Conservation (phyloP, 2,797 vertebrate genomes). For the Gadopsis marmoratus region DNA sequence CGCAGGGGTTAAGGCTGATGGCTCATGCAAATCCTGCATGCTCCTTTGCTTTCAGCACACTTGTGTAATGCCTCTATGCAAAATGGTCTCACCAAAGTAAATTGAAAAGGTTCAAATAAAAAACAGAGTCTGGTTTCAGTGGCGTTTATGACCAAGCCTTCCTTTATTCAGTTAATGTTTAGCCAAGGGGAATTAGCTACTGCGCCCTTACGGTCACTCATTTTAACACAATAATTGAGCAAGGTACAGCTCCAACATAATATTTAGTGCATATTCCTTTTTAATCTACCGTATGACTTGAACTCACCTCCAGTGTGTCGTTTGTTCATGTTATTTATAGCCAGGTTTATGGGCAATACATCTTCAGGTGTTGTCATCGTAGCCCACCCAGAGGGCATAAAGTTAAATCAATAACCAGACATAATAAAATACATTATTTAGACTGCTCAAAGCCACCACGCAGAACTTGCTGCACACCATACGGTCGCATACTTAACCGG, state of each 20-base stretch:
- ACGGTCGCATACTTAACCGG: too few species aligned
- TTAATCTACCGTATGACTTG: neutral
- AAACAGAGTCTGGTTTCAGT: neutral
- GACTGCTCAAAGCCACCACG: neutral
- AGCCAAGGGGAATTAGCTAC: constrained; percentile 16
- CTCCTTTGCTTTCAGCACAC: constrained; percentile 19
- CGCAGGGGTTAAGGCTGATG: neutral
- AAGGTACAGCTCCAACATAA: neutral
- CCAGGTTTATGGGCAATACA: neutral
- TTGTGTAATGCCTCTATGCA: constrained; percentile 37
- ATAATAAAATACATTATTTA: constrained; percentile 56
- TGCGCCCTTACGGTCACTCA: neutral
- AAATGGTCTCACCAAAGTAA: constrained; percentile 30
- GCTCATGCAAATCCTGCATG: constrained; percentile 54
- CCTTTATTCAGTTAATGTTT: constrained; percentile 43
- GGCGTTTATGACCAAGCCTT: constrained; percentile 22
- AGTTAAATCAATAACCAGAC: constrained; percentile 76
- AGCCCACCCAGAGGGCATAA: neutral
- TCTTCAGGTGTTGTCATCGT: neutral
- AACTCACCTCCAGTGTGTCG: neutral
- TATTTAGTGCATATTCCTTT: neutral
- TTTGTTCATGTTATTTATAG: neutral
- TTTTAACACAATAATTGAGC: constrained; percentile 12
- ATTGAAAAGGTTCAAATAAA: constrained; percentile 1
- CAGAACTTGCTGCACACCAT: neutral